Conservation (phyloP, 2,888 invertebrate species). For the Andricus curvator region DNA sequence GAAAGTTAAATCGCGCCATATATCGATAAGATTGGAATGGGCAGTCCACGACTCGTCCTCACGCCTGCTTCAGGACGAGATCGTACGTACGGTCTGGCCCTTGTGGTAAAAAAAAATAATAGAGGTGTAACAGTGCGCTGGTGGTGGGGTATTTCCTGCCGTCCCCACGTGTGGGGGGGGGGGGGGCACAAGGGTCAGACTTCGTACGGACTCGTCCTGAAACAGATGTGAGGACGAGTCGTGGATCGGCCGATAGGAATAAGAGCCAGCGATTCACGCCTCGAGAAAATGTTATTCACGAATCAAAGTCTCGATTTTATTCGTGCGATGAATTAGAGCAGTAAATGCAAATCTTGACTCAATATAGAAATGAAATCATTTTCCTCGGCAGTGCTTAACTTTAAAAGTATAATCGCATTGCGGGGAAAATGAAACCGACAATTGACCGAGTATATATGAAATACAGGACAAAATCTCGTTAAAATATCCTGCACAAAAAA, state of each 20-base stretch:
- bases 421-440: not conserved
- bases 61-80: no score
- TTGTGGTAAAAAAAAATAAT: no score
- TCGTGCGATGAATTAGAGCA: not conserved
- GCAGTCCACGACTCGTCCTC: no score
- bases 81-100: no score
- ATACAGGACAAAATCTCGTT: not conserved
- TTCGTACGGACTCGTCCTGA: no score
- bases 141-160: no score
- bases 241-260: not conserved
- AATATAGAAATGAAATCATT: not conserved
- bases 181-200: no score
- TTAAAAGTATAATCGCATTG: not conserved
- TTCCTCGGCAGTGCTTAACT: not conserved
- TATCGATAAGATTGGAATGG: conserved; percentile 16
- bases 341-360: not conserved
- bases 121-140: no score
- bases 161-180: no score
- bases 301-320: conserved; percentile 1
- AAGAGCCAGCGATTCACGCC: not conserved
- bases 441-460: not conserved
- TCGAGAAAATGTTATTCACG: conserved; percentile 16
- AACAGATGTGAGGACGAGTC: no score
- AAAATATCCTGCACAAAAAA: not conserved
- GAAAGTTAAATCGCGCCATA: conserved; percentile 5